Evolutionary conservation across 2,888 invertebrate species (phyloP).

Genomic region (Ectemnius continuus): DNA sequence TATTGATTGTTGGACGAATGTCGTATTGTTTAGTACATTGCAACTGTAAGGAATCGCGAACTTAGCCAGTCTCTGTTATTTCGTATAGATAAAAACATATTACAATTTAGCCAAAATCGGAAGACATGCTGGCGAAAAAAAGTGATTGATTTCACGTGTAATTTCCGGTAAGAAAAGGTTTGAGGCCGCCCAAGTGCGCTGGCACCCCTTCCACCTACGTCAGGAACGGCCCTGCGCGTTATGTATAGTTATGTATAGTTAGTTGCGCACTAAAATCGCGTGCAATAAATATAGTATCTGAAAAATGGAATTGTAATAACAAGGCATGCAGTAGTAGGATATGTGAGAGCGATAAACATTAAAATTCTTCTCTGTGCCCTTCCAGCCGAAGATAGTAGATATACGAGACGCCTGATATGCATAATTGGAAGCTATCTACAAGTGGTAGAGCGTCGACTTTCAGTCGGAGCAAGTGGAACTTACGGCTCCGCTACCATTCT

Average conservation of each 20-base stretch:
- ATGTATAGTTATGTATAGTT: neutral
- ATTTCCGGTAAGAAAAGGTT: no score
- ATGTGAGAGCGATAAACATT: neutral
- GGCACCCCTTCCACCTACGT: no score
- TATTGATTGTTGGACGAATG: no score
- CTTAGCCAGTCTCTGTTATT: no score
- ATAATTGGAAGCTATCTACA: slow-evolving; percentile 43
- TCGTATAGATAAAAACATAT: no score
- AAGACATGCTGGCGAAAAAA: no score
- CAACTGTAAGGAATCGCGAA: no score
- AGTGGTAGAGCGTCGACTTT: neutral
- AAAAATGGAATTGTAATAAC: neutral
- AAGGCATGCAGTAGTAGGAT: neutral
- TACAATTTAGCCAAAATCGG: no score
- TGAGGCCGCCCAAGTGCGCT: no score
- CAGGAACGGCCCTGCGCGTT: no score
- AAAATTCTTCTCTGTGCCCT: neutral
- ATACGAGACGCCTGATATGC: slow-evolving; percentile 12
- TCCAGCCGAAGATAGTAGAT: neutral
- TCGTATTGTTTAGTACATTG: no score
- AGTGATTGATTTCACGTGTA: no score
- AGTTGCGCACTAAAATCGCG: neutral
- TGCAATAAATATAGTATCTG: slow-evolving; percentile 2
- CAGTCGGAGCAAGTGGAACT: slow-evolving; percentile 68
- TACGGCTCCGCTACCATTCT: slow-evolving; percentile 90